Percentiles rank a stretch among this genome's conserved stretches.
Evolutionary conservation across 2,888 invertebrate species (phyloP).

Genomic region (Phyllotreta striolata): DNA sequence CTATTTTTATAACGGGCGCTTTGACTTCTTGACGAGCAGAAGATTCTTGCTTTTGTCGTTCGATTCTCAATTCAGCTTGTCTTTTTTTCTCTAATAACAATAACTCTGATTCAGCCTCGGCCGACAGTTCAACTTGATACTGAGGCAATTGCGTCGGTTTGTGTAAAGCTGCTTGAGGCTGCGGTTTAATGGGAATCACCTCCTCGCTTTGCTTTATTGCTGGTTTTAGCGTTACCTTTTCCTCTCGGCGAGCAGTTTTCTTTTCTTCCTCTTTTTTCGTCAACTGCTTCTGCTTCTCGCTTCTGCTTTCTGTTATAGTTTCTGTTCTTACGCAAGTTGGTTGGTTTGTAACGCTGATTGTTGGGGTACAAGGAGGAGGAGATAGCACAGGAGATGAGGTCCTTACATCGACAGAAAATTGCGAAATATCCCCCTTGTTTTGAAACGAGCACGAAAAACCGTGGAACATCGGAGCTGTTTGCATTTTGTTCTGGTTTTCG

Average conservation of each 20-base stretch:
- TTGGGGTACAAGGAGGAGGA: constrained; percentile 43
- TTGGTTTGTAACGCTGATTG: constrained; percentile 45
- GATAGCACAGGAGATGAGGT: constrained; percentile 51
- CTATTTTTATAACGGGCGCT: constrained; percentile 48
- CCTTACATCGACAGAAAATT: constrained; percentile 51
- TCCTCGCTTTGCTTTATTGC: constrained; percentile 52
- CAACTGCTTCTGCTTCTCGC: constrained; percentile 38
- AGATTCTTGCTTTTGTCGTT: constrained; percentile 32
- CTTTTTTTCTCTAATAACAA: constrained; percentile 48
- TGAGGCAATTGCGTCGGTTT: constrained; percentile 70
- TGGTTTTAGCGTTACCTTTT: constrained; percentile 20
- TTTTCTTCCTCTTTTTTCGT: constrained; percentile 34
- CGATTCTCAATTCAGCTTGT: constrained; percentile 44
- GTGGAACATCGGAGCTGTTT: constrained; percentile 50
- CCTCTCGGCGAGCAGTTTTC: constrained; percentile 29
- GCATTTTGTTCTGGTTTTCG: constrained; percentile 27
- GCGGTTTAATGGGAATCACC: constrained; percentile 51
- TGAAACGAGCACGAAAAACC: constrained; percentile 54
- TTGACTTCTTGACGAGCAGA: constrained; percentile 26
- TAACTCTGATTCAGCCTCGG: constrained; percentile 52
- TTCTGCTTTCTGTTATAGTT: constrained; percentile 49
- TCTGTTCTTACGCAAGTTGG: constrained; percentile 44
- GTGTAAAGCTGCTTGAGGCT: constrained; percentile 60
- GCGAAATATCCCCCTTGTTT: constrained; percentile 52
- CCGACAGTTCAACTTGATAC: constrained; percentile 69